Conservation (phyloP, 2,888 invertebrate species). For the Alcis repandata region DNA sequence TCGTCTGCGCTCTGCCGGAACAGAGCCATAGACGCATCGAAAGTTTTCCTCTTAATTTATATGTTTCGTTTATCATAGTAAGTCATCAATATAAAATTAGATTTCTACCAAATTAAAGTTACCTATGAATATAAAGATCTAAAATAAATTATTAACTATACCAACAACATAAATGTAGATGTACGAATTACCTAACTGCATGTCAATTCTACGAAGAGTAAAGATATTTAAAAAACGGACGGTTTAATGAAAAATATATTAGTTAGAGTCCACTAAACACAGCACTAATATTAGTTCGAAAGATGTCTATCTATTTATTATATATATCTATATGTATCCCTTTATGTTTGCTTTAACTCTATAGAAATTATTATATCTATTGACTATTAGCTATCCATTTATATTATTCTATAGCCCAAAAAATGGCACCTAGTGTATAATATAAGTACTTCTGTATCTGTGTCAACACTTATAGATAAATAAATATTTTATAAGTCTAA, state of each 20-base stretch:
- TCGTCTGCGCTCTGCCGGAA: conserved; percentile 65
- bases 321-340: conserved; percentile 20
- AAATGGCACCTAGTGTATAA: conserved; percentile 68
- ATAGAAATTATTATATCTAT: conserved; percentile 17
- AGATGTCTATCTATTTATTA: conserved; percentile 14
- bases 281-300: conserved; percentile 37
- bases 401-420: conserved; percentile 41
- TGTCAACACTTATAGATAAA: conserved; percentile 76
- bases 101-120: conserved; percentile 28
- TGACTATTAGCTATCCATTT: conserved; percentile 28
- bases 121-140: conserved; percentile 22
- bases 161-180: conserved; percentile 25
- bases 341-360: conserved; percentile 30
- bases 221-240: conserved; percentile 45
- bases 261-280: conserved; percentile 43
- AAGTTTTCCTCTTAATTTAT: conserved; percentile 60
- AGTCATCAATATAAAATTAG: conserved; percentile 25
- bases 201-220: conserved; percentile 73
- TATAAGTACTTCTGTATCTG: conserved; percentile 74
- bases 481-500: conserved; percentile 83
- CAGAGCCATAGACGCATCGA: conserved; percentile 64
- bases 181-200: conserved; percentile 53
- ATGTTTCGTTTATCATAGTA: conserved; percentile 50
- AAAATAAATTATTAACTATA: conserved; percentile 21
- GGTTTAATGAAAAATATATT: conserved; percentile 49